Evolutionary conservation across 1,140 invertebrate species (phyloP).

Genomic region (Helicoverpa zea): DNA sequence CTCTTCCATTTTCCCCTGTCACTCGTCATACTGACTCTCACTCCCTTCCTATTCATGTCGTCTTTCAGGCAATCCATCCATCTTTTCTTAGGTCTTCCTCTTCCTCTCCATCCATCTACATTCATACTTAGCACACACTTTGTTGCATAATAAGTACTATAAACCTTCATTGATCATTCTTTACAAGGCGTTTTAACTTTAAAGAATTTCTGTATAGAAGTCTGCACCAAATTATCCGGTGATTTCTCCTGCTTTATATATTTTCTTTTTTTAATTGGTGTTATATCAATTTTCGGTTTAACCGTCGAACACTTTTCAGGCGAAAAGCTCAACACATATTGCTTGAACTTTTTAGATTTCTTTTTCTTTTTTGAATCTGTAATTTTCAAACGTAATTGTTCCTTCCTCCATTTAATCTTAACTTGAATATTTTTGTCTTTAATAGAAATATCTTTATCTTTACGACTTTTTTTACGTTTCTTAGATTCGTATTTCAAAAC

Average conservation of each 20-base stretch:
- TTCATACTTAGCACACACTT: too few species aligned
- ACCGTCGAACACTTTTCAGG: constrained; percentile 42
- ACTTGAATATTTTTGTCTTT: constrained; percentile 65
- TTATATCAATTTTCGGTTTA: constrained; percentile 57
- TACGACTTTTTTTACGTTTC: constrained; percentile 47
- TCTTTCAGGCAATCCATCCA: too few species aligned
- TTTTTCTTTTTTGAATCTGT: constrained; percentile 49
- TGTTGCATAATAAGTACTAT: too few species aligned
- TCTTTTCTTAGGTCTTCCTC: too few species aligned
- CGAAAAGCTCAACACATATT: constrained; percentile 67
- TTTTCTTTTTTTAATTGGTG: constrained; percentile 60
- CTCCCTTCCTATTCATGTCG: too few species aligned
- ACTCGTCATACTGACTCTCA: too few species aligned
- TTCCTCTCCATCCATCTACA: too few species aligned
- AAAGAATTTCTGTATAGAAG: constrained; percentile 73
- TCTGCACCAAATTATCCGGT: constrained; percentile 70
- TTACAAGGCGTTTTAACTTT: constrained; percentile 50
- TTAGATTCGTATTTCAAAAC: constrained; percentile 30
- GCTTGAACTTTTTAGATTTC: constrained; percentile 60
- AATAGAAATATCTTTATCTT: constrained; percentile 60
- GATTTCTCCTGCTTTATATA: constrained; percentile 60
- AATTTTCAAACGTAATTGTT: constrained; percentile 64
- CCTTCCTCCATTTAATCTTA: constrained; percentile 64
- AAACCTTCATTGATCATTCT: too few species aligned
- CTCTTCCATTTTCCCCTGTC: too few species aligned